Base-by-base conservation (phyloP, 1,140 invertebrate species). In the Lordiphosa stackelbergi region DNA sequence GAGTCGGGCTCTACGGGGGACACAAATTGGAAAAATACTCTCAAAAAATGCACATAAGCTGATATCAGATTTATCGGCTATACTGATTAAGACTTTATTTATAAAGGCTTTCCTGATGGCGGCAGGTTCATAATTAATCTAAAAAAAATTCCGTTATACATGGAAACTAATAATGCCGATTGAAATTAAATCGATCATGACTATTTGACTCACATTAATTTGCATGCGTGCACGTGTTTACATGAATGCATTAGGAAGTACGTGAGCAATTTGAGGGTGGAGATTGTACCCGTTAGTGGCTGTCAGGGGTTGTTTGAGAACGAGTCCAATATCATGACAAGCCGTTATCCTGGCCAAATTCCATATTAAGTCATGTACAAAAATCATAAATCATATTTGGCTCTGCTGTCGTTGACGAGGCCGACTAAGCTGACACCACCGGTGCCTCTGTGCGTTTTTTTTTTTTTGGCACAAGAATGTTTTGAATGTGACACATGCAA, bases 321-420 rank as follows among this genome's bases (percentile, higher is more conserved):
- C 22, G 13, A 36, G 22, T 10, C 49, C 7, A 41, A 40, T 12
- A 9, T 31, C 49, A 22, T 53, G 49, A 40, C 49, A 53, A 28
- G 37, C 49, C 37, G 11, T 53, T 53, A 41, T 40, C 19, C 37
- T 5, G 8, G 37, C 37, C 41, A 38, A 22, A 41, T 41, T 41
- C 28, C 36, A 53, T 53, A 53, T 53, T 53, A 40, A 40, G 49
- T 53, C 49, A 53, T 53, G 49, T 53, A 53, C 13, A 53, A 53
- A 53, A 31, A 40, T 40, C 49, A 53, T 53, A 53, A 53, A 53
- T 53, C 49, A 53, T 24, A 16, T 46, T 46, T 34, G 31, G 43
- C 31, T 46, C 13, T 46, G 43, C 11, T 13, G 24, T 34, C 43
- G 13, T 28, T 46, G 43, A 12, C 43, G 31, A 46, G 43, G 43